Conservation (phyloP, 2,113 vertebrate genomes). For the Cnemophilus loriae region DNA sequence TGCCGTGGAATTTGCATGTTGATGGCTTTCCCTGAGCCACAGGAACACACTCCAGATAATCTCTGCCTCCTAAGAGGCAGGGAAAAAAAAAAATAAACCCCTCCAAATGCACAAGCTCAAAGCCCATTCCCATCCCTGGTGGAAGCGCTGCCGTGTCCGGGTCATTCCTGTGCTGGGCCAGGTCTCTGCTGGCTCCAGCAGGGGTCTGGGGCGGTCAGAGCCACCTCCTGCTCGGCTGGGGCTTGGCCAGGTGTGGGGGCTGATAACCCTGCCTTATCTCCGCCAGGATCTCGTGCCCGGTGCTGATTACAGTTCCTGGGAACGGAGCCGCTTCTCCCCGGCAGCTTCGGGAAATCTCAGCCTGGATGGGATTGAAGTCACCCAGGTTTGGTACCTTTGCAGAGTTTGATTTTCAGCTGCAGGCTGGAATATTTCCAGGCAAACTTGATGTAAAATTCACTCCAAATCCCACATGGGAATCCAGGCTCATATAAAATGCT, state of each 20-base stretch:
- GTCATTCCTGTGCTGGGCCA: no score
- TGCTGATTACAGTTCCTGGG: background rate
- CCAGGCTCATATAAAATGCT: background rate
- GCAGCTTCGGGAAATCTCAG: background rate
- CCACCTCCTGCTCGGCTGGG: background rate
- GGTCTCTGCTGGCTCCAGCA: background rate
- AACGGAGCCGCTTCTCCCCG: background rate
- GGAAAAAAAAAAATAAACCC: background rate
- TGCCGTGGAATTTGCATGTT: background rate
- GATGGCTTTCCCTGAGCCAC: background rate
- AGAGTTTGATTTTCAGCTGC: background rate
- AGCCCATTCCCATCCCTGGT: background rate
- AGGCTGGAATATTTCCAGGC: background rate
- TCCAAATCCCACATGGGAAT: background rate
- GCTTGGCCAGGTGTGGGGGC: background rate
- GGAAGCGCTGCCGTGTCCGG: rapidly evolving
- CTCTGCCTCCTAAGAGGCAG: background rate
- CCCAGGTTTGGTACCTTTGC: background rate
- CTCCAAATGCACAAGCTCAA: background rate
- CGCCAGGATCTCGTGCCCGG: background rate
- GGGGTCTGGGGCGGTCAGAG: background rate
- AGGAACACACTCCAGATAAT: background rate
- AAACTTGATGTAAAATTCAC: background rate
- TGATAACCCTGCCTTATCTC: background rate
- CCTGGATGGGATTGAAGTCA: background rate